Conservation (phyloP, 2,797 vertebrate genomes). For the Catharus ustulatus region DNA sequence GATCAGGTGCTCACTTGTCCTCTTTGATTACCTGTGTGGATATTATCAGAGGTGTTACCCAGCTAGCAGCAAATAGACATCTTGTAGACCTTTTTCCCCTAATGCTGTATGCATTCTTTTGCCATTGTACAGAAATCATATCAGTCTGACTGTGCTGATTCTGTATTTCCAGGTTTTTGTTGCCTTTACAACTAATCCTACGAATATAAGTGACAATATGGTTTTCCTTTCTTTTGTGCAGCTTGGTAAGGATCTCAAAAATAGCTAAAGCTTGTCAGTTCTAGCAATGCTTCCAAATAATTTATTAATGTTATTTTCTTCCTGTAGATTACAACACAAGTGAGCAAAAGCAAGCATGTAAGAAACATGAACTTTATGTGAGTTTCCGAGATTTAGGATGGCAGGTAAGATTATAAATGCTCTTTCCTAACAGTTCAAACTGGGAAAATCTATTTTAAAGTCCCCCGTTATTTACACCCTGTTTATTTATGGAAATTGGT, state of each 20-base stretch:
- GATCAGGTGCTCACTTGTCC: neutral
- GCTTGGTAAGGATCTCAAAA: neutral
- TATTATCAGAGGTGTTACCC: neutral
- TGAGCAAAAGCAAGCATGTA: slow-evolving; percentile 98
- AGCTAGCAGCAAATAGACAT: neutral
- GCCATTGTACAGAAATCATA: neutral
- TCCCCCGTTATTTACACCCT: neutral
- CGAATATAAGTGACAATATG: neutral
- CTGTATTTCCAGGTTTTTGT: neutral
- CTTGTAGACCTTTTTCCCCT: neutral
- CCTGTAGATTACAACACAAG: slow-evolving; percentile 92
- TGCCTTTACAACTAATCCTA: neutral
- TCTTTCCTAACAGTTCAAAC: neutral
- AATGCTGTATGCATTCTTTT: neutral
- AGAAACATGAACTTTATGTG: slow-evolving; percentile 99
- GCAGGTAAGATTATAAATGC: slow-evolving; percentile 84
- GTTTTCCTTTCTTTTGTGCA: neutral
- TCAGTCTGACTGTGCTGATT: neutral
- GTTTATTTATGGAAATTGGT: neutral
- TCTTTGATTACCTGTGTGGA: neutral
- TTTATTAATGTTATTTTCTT: slow-evolving; percentile 29
- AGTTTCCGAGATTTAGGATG: slow-evolving; percentile 98
- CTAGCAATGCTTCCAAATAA: neutral
- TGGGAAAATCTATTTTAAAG: neutral
- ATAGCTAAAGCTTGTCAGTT: neutral